Evolutionary conservation across 2,888 invertebrate genomes (phyloP).

Genomic region (Aethes cnicana): DNA sequence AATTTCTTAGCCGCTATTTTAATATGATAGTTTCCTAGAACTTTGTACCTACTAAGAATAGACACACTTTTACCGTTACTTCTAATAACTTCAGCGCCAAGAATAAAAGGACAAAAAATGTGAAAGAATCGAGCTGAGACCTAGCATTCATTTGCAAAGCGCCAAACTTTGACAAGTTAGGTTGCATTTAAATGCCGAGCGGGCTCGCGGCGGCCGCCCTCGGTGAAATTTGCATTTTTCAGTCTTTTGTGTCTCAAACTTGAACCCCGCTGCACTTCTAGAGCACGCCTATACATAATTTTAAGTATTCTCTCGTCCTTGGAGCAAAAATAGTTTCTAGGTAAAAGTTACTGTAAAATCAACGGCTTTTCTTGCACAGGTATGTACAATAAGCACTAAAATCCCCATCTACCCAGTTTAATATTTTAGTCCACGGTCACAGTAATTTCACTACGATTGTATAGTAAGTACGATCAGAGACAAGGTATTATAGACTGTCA

Average conservation of each 20-base stretch:
- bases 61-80: neutral
- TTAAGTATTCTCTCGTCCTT: conserved; percentile 3
- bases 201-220: conserved; percentile 45
- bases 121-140: conserved; percentile 38
- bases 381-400: no score
- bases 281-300: conserved; percentile 4
- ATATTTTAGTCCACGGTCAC: no score
- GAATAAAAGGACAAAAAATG: conserved; percentile 15
- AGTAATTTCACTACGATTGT: no score
- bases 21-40: neutral
- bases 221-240: conserved; percentile 63
- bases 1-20: no score
- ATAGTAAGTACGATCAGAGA: no score
- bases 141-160: conserved; percentile 63
- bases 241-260: conserved; percentile 53
- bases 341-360: neutral
- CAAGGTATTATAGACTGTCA: no score
- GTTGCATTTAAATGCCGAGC: conserved; percentile 68
- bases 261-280: conserved; percentile 43
- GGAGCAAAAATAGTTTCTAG: neutral
- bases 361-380: no score
- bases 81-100: conserved; percentile 4
- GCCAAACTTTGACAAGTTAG: conserved; percentile 69
- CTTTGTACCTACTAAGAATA: no score
- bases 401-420: no score